Conservation (phyloP, 2,113 vertebrate genomes). For the Coptodon rendalli region DNA sequence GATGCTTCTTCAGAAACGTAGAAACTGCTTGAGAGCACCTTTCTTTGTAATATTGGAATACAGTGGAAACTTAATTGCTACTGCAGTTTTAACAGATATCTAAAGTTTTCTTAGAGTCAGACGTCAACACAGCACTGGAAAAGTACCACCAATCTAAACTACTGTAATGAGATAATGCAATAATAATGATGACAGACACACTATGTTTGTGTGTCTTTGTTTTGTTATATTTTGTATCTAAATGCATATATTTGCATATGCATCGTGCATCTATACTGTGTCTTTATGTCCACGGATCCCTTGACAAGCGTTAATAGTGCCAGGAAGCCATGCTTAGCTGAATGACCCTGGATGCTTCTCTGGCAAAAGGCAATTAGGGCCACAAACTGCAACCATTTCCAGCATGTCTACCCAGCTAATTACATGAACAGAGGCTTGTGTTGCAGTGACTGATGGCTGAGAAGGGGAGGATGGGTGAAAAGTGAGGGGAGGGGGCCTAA, state of each 20-base stretch:
- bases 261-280: neutral
- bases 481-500: neutral
- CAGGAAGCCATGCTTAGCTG: constrained; percentile 30
- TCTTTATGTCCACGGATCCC: neutral
- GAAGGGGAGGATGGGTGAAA: neutral
- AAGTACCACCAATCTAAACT: neutral
- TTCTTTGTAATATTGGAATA: neutral
- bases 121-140: neutral
- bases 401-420: constrained; percentile 58
- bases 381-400: constrained; percentile 55
- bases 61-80: neutral
- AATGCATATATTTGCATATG: neutral
- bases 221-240: neutral
- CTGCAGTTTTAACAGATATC: neutral
- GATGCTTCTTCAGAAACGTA: neutral
- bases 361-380: constrained; percentile 60
- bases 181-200: neutral
- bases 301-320: constrained; percentile 5
- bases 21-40: neutral
- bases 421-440: constrained; percentile 46
- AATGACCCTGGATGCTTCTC: constrained; percentile 21
- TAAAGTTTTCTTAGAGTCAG: neutral
- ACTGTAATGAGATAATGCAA: neutral
- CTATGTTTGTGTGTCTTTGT: neutral
- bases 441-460: constrained; percentile 51